Percentiles rank a stretch among this genome's conserved stretches.
phyloP scores from a whole-genome alignment of 2,797 vertebrate genomes.

The Tarsius wallacei region DNA sequence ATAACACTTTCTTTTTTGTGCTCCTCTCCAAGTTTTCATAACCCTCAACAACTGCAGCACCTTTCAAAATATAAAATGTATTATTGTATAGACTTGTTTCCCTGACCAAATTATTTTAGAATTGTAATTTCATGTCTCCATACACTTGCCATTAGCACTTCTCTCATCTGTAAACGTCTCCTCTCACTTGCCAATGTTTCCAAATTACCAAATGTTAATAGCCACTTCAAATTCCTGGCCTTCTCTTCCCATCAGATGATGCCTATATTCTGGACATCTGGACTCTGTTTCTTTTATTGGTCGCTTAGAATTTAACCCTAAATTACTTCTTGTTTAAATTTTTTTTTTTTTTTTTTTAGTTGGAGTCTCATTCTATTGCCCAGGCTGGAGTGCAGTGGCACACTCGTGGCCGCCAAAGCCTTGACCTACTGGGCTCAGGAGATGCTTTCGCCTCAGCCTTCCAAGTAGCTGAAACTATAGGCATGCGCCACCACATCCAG shows the following conservation, averaged over 20 bases:
- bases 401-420: background rate
- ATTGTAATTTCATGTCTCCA: background rate
- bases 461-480: background rate
- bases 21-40: background rate
- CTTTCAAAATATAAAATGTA: background rate
- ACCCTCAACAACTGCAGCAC: background rate
- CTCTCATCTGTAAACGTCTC: background rate
- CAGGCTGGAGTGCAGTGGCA: background rate
- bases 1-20: background rate
- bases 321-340: background rate
- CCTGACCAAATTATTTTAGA: background rate
- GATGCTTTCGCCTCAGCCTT: background rate
- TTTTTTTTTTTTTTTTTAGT: background rate
- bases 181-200: background rate
- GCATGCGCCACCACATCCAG: background rate
- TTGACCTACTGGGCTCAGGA: background rate
- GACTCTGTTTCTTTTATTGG: background rate
- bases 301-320: constrained; percentile 2
- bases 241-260: background rate
- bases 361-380: background rate
- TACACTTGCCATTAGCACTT: background rate
- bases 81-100: background rate
- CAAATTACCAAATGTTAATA: background rate
- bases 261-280: background rate
- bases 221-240: background rate